Percentiles rank a stretch among this genome's conserved stretches.
Conservation (phyloP, 1,140 invertebrate species). For the Euschistus heros region DNA sequence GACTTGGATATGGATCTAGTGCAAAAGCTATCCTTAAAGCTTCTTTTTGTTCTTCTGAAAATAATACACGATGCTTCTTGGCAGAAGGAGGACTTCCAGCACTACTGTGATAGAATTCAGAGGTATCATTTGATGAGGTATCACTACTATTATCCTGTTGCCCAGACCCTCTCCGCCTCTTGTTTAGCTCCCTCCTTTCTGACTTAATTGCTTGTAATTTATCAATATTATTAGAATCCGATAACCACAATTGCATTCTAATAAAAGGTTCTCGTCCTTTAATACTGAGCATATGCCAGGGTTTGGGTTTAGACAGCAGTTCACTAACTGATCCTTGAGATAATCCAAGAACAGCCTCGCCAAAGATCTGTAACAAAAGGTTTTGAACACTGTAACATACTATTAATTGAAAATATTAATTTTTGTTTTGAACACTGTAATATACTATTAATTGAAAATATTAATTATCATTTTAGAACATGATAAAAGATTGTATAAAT, state of each 20-base stretch:
- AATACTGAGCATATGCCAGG: constrained; percentile 98
- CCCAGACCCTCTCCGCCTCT: constrained; percentile 51
- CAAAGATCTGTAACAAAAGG: constrained; percentile 61
- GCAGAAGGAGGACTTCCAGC: constrained; percentile 52
- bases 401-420: too few species aligned
- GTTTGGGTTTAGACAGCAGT: constrained; percentile 92
- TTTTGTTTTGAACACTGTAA: too few species aligned
- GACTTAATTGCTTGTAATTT: constrained; percentile 75
- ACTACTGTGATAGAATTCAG: constrained; percentile 76
- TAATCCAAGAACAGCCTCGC: constrained; percentile 88
- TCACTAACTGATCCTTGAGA: constrained; percentile 97
- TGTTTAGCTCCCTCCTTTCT: constrained; percentile 79
- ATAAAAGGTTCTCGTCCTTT: constrained; percentile 97
- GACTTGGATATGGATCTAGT: constrained; percentile 91
- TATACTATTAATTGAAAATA: too few species aligned
- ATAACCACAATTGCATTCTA: constrained; percentile 94
- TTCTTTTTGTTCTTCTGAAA: constrained; percentile 97
- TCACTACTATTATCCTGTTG: constrained; percentile 65
- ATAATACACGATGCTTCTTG: constrained; percentile 75
- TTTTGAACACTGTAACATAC: neutral
- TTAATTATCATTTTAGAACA: too few species aligned
- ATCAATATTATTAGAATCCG: constrained; percentile 88
- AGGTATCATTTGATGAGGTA: constrained; percentile 76
- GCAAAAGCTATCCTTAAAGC: constrained; percentile 85
- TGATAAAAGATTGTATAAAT: too few species aligned